Conservation (phyloP, 2,113 vertebrate genomes). For the Bufo bufo region DNA sequence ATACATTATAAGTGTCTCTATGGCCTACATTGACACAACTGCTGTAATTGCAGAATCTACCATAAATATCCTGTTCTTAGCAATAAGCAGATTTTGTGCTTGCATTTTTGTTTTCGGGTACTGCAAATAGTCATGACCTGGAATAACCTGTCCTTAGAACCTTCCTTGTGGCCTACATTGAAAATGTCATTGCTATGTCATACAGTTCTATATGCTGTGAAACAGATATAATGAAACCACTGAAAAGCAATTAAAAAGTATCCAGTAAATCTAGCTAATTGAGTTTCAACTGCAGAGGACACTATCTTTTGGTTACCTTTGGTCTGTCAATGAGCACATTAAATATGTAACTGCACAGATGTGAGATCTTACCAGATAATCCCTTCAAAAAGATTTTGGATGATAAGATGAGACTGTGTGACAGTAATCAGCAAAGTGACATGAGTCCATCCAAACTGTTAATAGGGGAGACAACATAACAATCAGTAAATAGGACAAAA, state of each 20-base stretch:
- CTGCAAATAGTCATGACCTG: background rate
- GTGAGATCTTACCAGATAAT: constrained; percentile 95
- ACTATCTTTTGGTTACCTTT: background rate
- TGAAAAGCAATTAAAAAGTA: background rate
- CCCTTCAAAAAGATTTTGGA: constrained; percentile 99
- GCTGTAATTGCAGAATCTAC: background rate
- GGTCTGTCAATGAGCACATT: background rate
- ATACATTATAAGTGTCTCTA: background rate
- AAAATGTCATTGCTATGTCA: background rate
- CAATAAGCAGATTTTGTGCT: constrained; percentile 8
- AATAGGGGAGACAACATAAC: constrained; percentile 82
- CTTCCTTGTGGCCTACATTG: too few relatives aligned
- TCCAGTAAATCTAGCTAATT: too few relatives aligned
- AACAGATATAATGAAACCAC: background rate
- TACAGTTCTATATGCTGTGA: background rate
- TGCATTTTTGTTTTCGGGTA: background rate
- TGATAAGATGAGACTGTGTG: constrained; percentile 99
- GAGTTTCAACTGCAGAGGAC: background rate
- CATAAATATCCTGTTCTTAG: background rate
- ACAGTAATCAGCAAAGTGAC: constrained; percentile 99
- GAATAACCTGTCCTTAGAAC: background rate
- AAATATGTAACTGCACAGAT: background rate
- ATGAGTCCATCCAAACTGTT: constrained; percentile 99
- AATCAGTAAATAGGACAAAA: constrained; percentile 67
- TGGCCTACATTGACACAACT: background rate